phyloP scores from a whole-genome alignment of 2,888 invertebrate genomes.

The Spisula subtruncata region DNA sequence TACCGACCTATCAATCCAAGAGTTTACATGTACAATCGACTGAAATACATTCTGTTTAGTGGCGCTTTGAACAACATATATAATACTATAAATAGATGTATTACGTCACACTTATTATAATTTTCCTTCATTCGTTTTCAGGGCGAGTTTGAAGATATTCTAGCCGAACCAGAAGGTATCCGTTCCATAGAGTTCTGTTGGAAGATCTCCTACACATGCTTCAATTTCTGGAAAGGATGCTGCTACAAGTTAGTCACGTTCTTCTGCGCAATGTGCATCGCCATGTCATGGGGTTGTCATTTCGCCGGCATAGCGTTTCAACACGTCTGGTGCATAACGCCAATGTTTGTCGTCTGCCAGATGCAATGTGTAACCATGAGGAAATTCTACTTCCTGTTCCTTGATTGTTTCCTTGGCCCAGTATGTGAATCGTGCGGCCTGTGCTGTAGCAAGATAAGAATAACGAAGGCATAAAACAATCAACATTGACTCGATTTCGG shows the following conservation, averaged over 20 bases:
- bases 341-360: conserved; percentile 91
- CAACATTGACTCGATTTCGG: not conserved
- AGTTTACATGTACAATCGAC: too few species aligned
- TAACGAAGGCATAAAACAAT: conserved; percentile 54
- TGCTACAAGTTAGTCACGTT: conserved; percentile 92
- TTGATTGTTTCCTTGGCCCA: conserved; percentile 90
- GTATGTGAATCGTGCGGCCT: conserved; percentile 90
- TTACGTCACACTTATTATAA: too few species aligned
- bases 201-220: conserved; percentile 90
- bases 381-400: conserved; percentile 87
- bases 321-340: conserved; percentile 93
- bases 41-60: too few species aligned
- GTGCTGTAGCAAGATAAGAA: conserved; percentile 79
- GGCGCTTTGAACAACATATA: too few species aligned
- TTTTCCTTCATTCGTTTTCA: conserved; percentile 40
- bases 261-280: conserved; percentile 91
- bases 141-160: conserved; percentile 70
- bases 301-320: conserved; percentile 89
- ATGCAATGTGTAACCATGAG: conserved; percentile 88
- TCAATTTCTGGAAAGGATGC: conserved; percentile 90
- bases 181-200: conserved; percentile 91
- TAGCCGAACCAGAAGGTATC: conserved; percentile 82
- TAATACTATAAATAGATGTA: too few species aligned
- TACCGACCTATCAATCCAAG: too few species aligned
- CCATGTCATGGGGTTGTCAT: conserved; percentile 89